phyloP scores from a whole-genome alignment of 2,888 invertebrate species.

The Drosophila pegasa region DNA sequence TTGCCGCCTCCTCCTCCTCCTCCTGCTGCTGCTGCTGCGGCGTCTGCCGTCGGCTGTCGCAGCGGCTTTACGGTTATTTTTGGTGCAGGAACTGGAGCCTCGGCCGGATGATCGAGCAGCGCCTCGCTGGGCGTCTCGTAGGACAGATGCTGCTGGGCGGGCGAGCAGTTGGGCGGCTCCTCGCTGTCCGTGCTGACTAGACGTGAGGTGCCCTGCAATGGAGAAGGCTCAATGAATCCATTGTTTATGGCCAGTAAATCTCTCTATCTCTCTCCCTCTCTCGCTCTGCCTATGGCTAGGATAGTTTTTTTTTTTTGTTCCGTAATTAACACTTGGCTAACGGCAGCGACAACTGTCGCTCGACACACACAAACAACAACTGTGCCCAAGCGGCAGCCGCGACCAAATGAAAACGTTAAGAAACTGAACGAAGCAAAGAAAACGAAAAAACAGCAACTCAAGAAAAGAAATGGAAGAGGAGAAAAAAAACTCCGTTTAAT shows the following conservation, averaged over 20 bases:
- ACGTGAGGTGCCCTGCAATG: constrained; percentile 87
- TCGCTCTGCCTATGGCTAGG: not conserved
- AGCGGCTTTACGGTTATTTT: constrained; percentile 80
- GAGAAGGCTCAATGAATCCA: constrained; percentile 20
- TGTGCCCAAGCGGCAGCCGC: constrained; percentile 9
- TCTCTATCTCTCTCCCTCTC: not conserved
- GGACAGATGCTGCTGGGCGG: constrained; percentile 56
- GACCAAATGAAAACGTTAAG: constrained; percentile 35
- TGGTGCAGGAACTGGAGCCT: constrained; percentile 66
- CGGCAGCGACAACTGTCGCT: constrained; percentile 46
- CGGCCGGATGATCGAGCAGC: constrained; percentile 4
- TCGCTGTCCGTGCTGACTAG: constrained; percentile 89
- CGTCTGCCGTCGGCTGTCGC: constrained; percentile 60
- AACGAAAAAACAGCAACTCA: constrained; percentile 22
- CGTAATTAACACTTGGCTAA: constrained; percentile 47
- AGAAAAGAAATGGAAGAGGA: constrained; percentile 20
- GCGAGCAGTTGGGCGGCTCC: constrained; percentile 84
- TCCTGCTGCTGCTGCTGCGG: constrained; percentile 33
- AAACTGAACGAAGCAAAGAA: not conserved
- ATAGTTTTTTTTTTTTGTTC: constrained; percentile 30
- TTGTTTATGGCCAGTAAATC: constrained; percentile 9
- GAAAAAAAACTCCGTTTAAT: constrained; percentile 55
- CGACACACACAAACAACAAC: constrained; percentile 35
- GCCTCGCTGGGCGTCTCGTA: constrained; percentile 33
- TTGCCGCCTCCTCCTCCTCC: constrained; percentile 44